Percentiles rank a stretch among this genome's conserved stretches.
Conservation (phyloP, 2,113 vertebrate species). For the Nerophis lumbriciformis region DNA sequence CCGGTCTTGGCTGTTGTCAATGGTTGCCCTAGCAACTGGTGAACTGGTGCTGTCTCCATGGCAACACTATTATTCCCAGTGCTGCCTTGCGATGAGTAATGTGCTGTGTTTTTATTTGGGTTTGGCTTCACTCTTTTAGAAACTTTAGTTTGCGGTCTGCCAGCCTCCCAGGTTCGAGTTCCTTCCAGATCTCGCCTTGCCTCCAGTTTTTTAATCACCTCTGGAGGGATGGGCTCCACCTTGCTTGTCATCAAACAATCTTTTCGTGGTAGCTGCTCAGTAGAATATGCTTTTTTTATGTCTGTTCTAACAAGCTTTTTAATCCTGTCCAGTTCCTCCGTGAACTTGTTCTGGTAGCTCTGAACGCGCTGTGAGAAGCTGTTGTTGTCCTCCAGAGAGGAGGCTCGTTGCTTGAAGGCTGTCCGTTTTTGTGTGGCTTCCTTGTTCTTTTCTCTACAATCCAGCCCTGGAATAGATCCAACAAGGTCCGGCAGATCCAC, state of each 20-base stretch:
- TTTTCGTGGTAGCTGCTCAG: slow-evolving; percentile 67
- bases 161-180: neutral
- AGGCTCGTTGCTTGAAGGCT: slow-evolving; percentile 84
- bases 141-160: neutral
- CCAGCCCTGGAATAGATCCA: slow-evolving; percentile 59
- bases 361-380: slow-evolving; percentile 74
- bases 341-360: slow-evolving; percentile 84
- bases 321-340: slow-evolving; percentile 86
- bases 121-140: slow-evolving; percentile 6
- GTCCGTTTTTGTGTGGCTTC: slow-evolving; percentile 71
- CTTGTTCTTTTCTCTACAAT: slow-evolving; percentile 40
- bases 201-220: slow-evolving; percentile 61
- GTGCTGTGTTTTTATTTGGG: slow-evolving; percentile 17
- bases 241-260: slow-evolving; percentile 40
- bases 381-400: slow-evolving; percentile 84
- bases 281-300: slow-evolving; percentile 67
- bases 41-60: slow-evolving; percentile 59
- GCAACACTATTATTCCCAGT: slow-evolving; percentile 35
- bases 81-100: slow-evolving; percentile 19
- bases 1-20: slow-evolving; percentile 52
- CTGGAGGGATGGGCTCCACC: slow-evolving; percentile 52
- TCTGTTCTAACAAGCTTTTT: slow-evolving; percentile 76
- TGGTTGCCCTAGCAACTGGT: slow-evolving; percentile 62
- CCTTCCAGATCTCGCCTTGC: slow-evolving; percentile 42
- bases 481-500: slow-evolving; percentile 68